phyloP scores from a whole-genome alignment of 2,797 vertebrate species.

The Phalanger gymnotis region DNA sequence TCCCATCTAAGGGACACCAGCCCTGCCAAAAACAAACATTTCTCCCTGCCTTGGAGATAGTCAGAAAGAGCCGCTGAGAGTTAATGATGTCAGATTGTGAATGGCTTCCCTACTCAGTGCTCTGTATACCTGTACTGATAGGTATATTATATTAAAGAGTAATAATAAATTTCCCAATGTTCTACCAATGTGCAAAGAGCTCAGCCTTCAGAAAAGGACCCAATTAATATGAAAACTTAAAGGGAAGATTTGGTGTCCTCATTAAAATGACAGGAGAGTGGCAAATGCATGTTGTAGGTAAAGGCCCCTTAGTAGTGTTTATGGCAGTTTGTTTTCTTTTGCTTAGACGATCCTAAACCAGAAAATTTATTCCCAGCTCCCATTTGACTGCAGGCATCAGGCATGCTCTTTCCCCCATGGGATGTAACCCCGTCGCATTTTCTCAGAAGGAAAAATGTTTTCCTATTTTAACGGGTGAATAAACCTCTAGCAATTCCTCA shows the following conservation, averaged over 20 bases:
- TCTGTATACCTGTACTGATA: constrained; percentile 52
- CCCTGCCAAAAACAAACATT: constrained; percentile 45
- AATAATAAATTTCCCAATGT: constrained; percentile 68
- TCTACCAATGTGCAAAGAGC: constrained; percentile 58
- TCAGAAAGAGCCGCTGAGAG: constrained; percentile 47
- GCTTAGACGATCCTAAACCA: constrained; percentile 45
- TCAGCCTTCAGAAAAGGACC: constrained; percentile 53
- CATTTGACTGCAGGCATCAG: constrained; percentile 38
- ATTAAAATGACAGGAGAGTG: constrained; percentile 70
- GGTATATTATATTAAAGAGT: constrained; percentile 69
- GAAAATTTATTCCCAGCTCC: constrained; percentile 55
- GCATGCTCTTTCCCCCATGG: neutral
- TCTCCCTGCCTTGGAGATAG: constrained; percentile 50
- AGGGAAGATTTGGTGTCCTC: constrained; percentile 59
- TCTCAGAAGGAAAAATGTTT: constrained; percentile 58
- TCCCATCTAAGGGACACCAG: constrained; percentile 53
- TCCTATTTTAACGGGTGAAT: constrained; percentile 52
- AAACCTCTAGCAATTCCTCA: constrained; percentile 38
- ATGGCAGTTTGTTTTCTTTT: constrained; percentile 53
- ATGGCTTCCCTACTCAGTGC: constrained; percentile 43
- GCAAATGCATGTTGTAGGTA: constrained; percentile 55
- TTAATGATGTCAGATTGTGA: constrained; percentile 59
- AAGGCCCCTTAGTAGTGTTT: constrained; percentile 21
- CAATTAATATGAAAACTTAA: constrained; percentile 71
- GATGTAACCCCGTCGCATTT: constrained; percentile 40